Base-by-base conservation (phyloP, 2,797 vertebrate genomes). In the Molossus molossus region DNA sequence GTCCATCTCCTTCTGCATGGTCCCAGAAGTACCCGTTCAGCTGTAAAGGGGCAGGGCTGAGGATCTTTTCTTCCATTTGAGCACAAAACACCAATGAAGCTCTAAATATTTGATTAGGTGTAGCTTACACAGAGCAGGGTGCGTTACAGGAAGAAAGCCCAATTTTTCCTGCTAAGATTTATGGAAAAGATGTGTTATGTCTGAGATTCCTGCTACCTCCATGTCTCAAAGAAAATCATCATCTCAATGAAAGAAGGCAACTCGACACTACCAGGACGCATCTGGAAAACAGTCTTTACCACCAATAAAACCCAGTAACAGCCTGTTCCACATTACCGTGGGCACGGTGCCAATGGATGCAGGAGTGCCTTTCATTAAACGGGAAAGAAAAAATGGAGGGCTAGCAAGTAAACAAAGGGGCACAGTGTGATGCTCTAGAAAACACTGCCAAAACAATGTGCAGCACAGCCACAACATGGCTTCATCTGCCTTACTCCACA, bases 61-160 rank as follows among this genome's bases (percentile, higher is more conserved):
- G 62, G 14, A 15, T 21, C 67, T 76, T 77, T 94, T 87, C 89
- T 90, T 96, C 58, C 62, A 37, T 70, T 62, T 55, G 75, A 96
- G 92, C 27, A 93, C 58, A 87, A 97, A 98, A 73, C 95, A 97
- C 93, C 86, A 91, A 92, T 55, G 2, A 92, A 97, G 95, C 82
- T 96, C 95, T 98, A 98, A 98, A 97, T 97, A 97, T 97, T 98
- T 98, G 96, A 98, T 97, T 96, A 97, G 90, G 87, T 94, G 60
- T 40, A 97, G 95, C 88, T 96, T 93, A 92, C 45, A 87, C 27
- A 50, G 50, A 96, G 40, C 70, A 86, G 89, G 95, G 80, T 25
- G 57, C 65, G 29, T 40, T 53, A 87, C 55, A 67, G 92, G 33
- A 93, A 97, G 91, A 97, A 96, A 98, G 95, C 83, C 91, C 81